phyloP scores from a whole-genome alignment of 2,888 invertebrate genomes.

The Netelia virgata region DNA sequence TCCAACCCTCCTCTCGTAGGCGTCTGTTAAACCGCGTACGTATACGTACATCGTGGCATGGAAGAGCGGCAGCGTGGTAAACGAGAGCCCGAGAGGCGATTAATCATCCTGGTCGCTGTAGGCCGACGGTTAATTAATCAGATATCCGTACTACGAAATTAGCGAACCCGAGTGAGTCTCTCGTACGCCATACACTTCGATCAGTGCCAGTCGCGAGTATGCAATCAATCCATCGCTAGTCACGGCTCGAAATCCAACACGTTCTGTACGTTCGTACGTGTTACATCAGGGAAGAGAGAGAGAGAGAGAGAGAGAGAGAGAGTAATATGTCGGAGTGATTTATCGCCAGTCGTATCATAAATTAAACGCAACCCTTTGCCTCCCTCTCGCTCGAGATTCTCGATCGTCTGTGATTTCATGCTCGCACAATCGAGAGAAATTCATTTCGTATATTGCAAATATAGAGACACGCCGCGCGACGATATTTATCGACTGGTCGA shows the following conservation, averaged over 20 bases:
- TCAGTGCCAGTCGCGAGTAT: constrained; percentile 67
- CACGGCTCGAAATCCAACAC: constrained; percentile 54
- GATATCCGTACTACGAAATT: constrained; percentile 79
- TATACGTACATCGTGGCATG: constrained; percentile 46
- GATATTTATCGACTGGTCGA: constrained; percentile 48
- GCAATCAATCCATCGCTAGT: constrained; percentile 67
- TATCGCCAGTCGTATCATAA: constrained; percentile 49
- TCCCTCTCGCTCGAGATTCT: constrained; percentile 28
- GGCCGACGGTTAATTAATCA: constrained; percentile 83
- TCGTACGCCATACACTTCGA: constrained; percentile 62
- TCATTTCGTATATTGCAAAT: constrained; percentile 48
- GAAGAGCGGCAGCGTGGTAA: constrained; percentile 74
- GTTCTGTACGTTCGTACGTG: constrained; percentile 47
- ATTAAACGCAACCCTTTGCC: constrained; percentile 47
- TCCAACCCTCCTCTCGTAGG: constrained; percentile 63
- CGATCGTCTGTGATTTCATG: constrained; percentile 49
- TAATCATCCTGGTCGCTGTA: constrained; percentile 75
- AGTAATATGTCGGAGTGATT: constrained; percentile 61
- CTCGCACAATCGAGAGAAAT: constrained; percentile 62
- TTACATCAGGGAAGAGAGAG: constrained; percentile 32
- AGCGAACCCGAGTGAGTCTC: constrained; percentile 62
- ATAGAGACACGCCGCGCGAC: not conserved
- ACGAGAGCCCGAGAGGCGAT: constrained; percentile 76
- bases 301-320: constrained; percentile 18
- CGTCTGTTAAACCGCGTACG: constrained; percentile 50